phyloP scores from a whole-genome alignment of 2,797 vertebrate species.

The Acanthurus lineatus region DNA sequence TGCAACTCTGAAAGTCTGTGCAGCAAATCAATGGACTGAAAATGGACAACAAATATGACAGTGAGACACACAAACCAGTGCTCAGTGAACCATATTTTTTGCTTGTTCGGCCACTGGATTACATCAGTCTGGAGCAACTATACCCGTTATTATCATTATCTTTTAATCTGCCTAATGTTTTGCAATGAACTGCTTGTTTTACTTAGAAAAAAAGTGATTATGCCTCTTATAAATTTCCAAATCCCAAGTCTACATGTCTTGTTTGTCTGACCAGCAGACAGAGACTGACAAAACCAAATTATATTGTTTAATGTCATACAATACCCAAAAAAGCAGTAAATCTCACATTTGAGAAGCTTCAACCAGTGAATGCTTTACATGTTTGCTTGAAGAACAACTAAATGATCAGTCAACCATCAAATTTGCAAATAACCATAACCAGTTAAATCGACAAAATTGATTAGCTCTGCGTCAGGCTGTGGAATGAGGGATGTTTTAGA shows the following conservation, averaged over 20 bases:
- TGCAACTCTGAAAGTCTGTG: conserved; percentile 81
- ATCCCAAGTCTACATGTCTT: not conserved
- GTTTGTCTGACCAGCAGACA: not conserved
- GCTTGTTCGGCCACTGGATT: conserved; percentile 1
- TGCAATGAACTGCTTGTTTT: not conserved
- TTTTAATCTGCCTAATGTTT: not conserved
- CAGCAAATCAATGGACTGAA: conserved; percentile 72
- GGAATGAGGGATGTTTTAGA: not conserved
- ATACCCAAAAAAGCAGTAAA: not conserved
- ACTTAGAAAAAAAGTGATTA: not conserved
- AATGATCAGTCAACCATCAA: not conserved
- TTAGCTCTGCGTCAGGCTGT: too few species aligned
- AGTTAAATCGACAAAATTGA: not conserved
- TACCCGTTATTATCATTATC: conserved; percentile 1
- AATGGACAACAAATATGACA: conserved; percentile 52
- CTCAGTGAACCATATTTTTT: not conserved
- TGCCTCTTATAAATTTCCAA: not conserved
- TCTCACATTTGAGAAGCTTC: not conserved
- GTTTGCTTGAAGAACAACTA: not conserved
- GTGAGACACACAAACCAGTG: conserved; percentile 21
- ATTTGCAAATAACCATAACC: not conserved
- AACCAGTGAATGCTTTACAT: not conserved
- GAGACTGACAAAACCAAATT: not conserved
- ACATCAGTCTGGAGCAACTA: not conserved
- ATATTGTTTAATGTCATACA: not conserved